These are phyloP conservation scores for Halictus rubicundus DNA, from an alignment of 1,140 invertebrate genomes.

Conservation along the genomic window DNA sequence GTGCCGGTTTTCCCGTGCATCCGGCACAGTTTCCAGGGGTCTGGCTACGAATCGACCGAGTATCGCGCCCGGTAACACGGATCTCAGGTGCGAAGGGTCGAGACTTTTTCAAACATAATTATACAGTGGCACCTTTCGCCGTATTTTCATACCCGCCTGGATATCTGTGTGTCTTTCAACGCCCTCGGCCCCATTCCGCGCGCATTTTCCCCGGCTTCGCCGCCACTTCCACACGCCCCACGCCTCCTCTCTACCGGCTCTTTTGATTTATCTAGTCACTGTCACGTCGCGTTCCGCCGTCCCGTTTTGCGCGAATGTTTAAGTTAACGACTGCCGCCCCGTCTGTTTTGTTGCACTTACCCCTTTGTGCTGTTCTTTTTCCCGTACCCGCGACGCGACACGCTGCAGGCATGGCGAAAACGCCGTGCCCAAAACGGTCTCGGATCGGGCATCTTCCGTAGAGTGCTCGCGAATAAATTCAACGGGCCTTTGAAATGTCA, in stretches of 20 bases:
- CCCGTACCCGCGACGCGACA: no score
- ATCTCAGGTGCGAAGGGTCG: slow-evolving; percentile 4
- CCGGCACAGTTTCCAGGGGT: slow-evolving; percentile 3
- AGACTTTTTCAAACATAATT: slow-evolving; percentile 38
- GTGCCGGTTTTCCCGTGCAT: no score
- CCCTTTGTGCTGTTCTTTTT: no score
- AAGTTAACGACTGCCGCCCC: slow-evolving; percentile 22
- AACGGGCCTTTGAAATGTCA: no score
- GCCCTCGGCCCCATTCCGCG: slow-evolving; percentile 28
- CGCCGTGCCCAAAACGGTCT: no score
- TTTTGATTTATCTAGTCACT: slow-evolving; percentile 49
- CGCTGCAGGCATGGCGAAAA: no score
- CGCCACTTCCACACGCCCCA: not conserved
- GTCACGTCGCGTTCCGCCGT: slow-evolving; percentile 20
- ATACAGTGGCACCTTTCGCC: slow-evolving; percentile 9
- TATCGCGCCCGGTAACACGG: not conserved
- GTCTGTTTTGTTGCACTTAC: not conserved
- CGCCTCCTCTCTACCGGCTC: not conserved
- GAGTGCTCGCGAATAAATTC: no score
- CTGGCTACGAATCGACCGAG: slow-evolving; percentile 27
- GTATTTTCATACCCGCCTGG: slow-evolving; percentile 25
- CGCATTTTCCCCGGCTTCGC: not conserved
- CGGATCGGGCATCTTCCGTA: no score
- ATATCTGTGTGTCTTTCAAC: slow-evolving; percentile 29
- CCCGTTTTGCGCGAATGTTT: slow-evolving; percentile 35